phyloP scores from a whole-genome alignment of 2,888 invertebrate species.

The Phlogophora meticulosa region DNA sequence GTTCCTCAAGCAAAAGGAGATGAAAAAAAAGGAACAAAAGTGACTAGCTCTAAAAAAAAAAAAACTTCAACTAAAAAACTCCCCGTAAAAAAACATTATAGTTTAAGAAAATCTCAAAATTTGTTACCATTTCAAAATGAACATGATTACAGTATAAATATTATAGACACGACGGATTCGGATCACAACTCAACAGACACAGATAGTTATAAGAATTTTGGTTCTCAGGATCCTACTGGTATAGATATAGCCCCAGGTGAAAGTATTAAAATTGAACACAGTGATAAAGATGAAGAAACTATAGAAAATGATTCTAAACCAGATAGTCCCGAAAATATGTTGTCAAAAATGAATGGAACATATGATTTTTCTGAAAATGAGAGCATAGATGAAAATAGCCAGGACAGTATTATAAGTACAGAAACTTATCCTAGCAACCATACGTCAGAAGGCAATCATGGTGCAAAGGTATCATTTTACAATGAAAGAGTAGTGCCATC shows the following conservation, averaged over 20 bases:
- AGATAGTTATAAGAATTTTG: constrained; percentile 42
- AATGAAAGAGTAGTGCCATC: constrained; percentile 1
- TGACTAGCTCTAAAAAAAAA: constrained; percentile 68
- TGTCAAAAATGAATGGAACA: constrained; percentile 33
- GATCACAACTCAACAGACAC: constrained; percentile 47
- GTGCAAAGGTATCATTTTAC: constrained; percentile 14
- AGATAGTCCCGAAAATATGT: constrained; percentile 2
- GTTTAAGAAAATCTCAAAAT: constrained; percentile 75
- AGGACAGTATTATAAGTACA: constrained; percentile 25
- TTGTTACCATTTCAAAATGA: constrained; percentile 72
- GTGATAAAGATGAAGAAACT: constrained; percentile 10
- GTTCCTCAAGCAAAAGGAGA: constrained; percentile 51
- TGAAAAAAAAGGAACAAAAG: constrained; percentile 54
- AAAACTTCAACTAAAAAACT: constrained; percentile 63
- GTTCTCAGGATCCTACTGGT: constrained; percentile 17
- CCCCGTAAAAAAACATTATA: constrained; percentile 70
- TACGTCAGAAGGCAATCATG: background rate
- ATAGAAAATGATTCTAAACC: constrained; percentile 22
- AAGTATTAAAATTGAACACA: constrained; percentile 29
- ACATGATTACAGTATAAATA: constrained; percentile 73
- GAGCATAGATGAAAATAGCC: constrained; percentile 38
- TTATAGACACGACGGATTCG: constrained; percentile 38
- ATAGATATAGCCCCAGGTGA: constrained; percentile 30
- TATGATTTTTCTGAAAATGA: constrained; percentile 46
- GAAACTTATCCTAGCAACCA: constrained; percentile 22